Evolutionary conservation across 2,113 vertebrate genomes (phyloP).

Genomic region (Prionailurus viverrinus): DNA sequence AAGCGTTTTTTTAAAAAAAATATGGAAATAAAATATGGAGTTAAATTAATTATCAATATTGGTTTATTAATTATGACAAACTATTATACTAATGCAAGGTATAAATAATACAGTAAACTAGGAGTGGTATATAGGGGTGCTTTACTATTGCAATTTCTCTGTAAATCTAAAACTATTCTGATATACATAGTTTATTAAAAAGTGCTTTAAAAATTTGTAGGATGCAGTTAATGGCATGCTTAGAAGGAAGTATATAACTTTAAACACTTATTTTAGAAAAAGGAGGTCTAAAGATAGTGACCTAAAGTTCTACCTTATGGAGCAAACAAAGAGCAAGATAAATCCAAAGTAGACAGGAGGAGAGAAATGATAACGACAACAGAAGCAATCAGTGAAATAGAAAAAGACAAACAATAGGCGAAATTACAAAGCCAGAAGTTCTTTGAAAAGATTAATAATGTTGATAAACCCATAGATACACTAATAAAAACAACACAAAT

Average conservation of each 20-base stretch:
- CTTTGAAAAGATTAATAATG: conserved; percentile 21
- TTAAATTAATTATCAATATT: conserved; percentile 24
- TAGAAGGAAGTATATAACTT: not conserved
- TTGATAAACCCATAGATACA: not conserved
- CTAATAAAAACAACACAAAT: not conserved
- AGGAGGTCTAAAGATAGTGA: not conserved
- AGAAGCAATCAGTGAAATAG: not conserved
- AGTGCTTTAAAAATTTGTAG: not conserved
- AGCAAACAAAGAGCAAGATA: not conserved
- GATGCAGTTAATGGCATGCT: not conserved
- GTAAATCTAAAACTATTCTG: conserved; percentile 11
- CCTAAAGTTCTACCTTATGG: not conserved
- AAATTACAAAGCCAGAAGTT: not conserved
- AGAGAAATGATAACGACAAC: not conserved
- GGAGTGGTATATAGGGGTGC: not conserved
- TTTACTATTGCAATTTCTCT: conserved; percentile 17
- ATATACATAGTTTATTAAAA: conserved; percentile 13
- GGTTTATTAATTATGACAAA: not conserved
- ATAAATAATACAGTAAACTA: not conserved
- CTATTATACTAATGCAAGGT: not conserved
- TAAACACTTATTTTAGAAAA: not conserved
- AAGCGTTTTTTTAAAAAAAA: no score
- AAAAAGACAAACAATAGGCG: not conserved
- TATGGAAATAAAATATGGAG: not conserved
- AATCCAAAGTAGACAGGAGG: not conserved